phyloP scores from a whole-genome alignment of 30 jellyfish, hydroid and myxozoan genomes.

The Aurelia aurita complex sp. Pacific region DNA sequence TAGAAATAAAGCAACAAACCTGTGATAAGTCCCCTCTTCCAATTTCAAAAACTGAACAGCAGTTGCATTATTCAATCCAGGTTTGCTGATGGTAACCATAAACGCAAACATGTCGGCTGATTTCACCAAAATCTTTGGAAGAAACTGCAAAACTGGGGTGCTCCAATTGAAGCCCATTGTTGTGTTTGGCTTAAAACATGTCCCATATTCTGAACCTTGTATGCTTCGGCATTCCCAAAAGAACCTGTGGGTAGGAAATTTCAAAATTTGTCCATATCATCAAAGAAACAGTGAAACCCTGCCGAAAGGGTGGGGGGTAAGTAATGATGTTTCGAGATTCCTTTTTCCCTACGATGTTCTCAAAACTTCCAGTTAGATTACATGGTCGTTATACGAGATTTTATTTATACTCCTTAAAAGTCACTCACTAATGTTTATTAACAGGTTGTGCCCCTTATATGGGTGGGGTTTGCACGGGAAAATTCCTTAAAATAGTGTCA shows the following conservation, averaged over 20 bases:
- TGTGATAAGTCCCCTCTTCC: constrained; percentile 16
- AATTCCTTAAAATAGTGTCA: no score
- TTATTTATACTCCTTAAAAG: no score
- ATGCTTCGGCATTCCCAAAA: constrained; percentile 49
- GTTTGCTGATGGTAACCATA: constrained; percentile 47
- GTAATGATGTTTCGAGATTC: no score
- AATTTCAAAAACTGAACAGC: constrained; percentile 51
- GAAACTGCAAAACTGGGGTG: constrained; percentile 24
- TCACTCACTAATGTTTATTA: no score
- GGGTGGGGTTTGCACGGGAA: no score
- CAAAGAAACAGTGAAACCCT: no score
- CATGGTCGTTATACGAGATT: no score
- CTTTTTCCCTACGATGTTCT: no score
- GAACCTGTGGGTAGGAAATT: constrained; percentile 15
- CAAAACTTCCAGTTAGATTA: no score
- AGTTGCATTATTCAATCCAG: constrained; percentile 27
- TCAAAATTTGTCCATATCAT: no score
- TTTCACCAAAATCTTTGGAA: constrained; percentile 37
- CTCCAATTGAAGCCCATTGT: constrained; percentile 37
- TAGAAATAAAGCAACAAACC: constrained; percentile 29
- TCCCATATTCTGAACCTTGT: neutral
- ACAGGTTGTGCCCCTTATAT: no score
- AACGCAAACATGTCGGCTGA: constrained; percentile 46
- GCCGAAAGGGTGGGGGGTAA: no score
- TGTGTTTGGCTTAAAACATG: constrained; percentile 49